These are phyloP conservation scores for Pandemis heparana DNA, from an alignment of 2,888 invertebrate genomes.

Conservation along the genomic window DNA sequence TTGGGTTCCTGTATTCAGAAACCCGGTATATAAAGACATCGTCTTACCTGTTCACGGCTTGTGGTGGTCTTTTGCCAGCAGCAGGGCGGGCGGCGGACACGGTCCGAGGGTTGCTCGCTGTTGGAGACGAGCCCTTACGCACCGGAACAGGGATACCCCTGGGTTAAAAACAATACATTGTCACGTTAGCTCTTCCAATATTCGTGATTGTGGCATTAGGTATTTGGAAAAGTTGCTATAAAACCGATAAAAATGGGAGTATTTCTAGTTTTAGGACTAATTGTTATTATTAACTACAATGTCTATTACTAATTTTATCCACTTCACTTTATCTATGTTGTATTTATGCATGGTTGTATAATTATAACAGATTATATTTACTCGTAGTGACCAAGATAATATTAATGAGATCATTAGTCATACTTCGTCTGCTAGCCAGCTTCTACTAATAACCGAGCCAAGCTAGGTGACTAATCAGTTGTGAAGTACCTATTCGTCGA, in stretches of 20 bases:
- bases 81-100: constrained; percentile 44
- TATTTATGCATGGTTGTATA: background rate
- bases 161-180: constrained; percentile 25
- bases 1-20: too few species aligned
- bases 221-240: too few species aligned
- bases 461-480: background rate
- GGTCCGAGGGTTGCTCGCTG: constrained; percentile 65
- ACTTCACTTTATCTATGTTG: too few species aligned
- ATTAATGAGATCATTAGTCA: constrained; percentile 2
- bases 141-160: constrained; percentile 86
- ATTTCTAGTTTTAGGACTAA: background rate
- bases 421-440: background rate
- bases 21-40: too few species aligned
- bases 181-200: constrained; percentile 5
- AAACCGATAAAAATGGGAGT: background rate
- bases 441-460: constrained; percentile 1
- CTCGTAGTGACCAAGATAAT: background rate
- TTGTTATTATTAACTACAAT: too few species aligned
- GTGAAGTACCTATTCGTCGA: background rate
- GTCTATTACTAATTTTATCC: too few species aligned
- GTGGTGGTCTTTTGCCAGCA: constrained; percentile 49
- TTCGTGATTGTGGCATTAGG: too few species aligned
- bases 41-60: constrained; percentile 73
- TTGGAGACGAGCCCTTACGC: constrained; percentile 76
- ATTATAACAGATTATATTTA: background rate